Base-by-base conservation (phyloP, 2,113 vertebrate species). In the Lophius piscatorius region DNA sequence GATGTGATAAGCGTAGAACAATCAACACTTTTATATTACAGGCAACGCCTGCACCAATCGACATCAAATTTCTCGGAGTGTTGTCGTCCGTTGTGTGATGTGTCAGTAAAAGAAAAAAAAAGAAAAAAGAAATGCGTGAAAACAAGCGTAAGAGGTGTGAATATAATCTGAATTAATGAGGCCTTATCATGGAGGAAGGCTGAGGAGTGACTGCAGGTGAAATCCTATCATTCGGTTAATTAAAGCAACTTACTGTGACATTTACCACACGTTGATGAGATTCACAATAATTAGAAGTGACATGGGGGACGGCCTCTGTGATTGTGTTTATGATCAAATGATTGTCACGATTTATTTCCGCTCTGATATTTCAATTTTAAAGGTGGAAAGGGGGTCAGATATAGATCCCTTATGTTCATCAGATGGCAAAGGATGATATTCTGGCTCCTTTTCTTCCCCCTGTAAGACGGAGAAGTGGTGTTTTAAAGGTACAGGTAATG, bases 401-500 rank as follows among this genome's bases (percentile, higher is more conserved):
- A 57, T 14, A n/a, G n/a, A 70, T 70, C 26, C 21, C 64, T 24
- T 44, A 68, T 55, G 18, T 26, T 34, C 52, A 70, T 49, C 18
- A 28, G 34, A 45, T 31, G 33, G 45, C 36, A 17, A 61, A 23
- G 42, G 34, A 50, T 50, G 24, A 10, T 56, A 34, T 56, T 59
- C 34, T 67, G 57, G 76, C 47, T 73, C 44, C 41, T 39, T 44
- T 20, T 42, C 26, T 71, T 39, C 57, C 33, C 66, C 8, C 63
- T 63, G 57, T 57, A 77, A 78, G 17, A 13, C 86, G 81, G 87
- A 89, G 73, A 86, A 89, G 84, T 80, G 68, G 63, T 76, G 90
- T 90, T 86, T 92, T 87, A 91, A 92, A 89, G 88, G 94, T 89
- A 88, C 90, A 93, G 75, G 92, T 91, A 90, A 90, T 80, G 87